Evolutionary conservation across 2,113 vertebrate species (phyloP).

Genomic region (Macrotus californicus): DNA sequence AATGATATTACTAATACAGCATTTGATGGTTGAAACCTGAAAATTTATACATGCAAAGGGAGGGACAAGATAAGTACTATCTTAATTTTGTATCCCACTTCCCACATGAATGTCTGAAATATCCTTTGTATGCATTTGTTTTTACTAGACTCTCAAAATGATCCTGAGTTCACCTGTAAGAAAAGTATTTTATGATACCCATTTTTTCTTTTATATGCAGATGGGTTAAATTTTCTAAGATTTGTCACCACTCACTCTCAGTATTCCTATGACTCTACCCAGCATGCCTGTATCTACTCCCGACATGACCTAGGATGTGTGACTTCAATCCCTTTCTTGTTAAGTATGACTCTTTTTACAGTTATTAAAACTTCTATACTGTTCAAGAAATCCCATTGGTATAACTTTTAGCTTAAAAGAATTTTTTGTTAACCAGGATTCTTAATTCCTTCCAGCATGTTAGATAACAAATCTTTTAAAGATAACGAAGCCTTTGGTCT

Average conservation of each 20-base stretch:
- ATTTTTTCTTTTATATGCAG: background rate
- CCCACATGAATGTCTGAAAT: background rate
- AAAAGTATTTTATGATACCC: background rate
- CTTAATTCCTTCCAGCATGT: slow-evolving; percentile 52
- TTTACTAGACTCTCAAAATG: background rate
- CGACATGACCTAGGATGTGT: background rate
- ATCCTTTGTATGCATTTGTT: background rate
- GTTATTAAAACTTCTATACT: background rate
- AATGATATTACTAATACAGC: background rate
- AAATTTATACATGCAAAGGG: background rate
- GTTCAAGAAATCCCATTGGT: slow-evolving; percentile 5
- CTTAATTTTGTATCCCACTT: background rate
- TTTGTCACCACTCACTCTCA: background rate
- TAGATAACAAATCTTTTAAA: slow-evolving; percentile 52
- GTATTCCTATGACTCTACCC: background rate
- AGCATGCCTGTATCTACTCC: background rate
- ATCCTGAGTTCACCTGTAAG: background rate
- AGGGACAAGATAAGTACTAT: background rate
- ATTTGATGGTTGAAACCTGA: background rate
- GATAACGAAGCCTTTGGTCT: slow-evolving; percentile 51
- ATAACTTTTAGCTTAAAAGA: slow-evolving; percentile 36
- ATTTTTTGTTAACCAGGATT: slow-evolving; percentile 41
- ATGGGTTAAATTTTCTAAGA: background rate
- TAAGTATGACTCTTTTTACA: background rate
- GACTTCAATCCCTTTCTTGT: background rate